Evolutionary conservation across 2,888 invertebrate species (phyloP), one percentile per base, ranked within the genome.

Genomic region (Ypsolopha sequella): DNA sequence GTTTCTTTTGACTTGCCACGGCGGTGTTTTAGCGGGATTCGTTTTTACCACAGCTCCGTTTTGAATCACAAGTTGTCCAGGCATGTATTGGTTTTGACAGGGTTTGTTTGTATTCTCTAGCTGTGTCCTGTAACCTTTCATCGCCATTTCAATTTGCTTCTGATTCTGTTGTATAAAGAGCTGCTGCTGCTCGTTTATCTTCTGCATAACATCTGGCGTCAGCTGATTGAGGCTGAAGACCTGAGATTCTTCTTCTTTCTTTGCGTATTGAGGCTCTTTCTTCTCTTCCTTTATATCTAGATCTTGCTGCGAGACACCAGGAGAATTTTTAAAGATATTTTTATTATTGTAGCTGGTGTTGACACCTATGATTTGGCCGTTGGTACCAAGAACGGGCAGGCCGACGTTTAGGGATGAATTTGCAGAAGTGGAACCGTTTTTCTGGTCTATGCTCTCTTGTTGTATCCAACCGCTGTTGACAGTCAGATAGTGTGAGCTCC

Each of bases 331-430:
- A 14, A 36, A 47, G 47, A 11, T 47, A 14, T 49, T 39, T 50
- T 66, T 66, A 57, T 78, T 79, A 56, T 66, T 69, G 55, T 66
- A 76, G 10, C 76, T 73, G 36, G 87, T 87, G 62, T 89, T 89
- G 7, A 90, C 81, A 39, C 89, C 89, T 52, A 90, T 89, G 48
- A 90, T 80, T 69, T 90, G 90, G 44, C 90, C 90, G 57, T 89
- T 89, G 0, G 89, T 88, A 8, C 89, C 89, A 53, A 89, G 67
- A 39, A 90, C 79, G 3, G 84, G 82, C 55, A 80, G 58, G 35
- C 82, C 81, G 3, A 74, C 68, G 52, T 73, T 74, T 2, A 71
- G 58, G 9, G 73, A 52, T 7, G 65, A 64, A 53, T 68, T 72
- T 36, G 67, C 53, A 39, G 65, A 49, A 2, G 61, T 51, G 50